phyloP scores from a whole-genome alignment of 2,113 vertebrate genomes.

The Nansenia antarctica region DNA sequence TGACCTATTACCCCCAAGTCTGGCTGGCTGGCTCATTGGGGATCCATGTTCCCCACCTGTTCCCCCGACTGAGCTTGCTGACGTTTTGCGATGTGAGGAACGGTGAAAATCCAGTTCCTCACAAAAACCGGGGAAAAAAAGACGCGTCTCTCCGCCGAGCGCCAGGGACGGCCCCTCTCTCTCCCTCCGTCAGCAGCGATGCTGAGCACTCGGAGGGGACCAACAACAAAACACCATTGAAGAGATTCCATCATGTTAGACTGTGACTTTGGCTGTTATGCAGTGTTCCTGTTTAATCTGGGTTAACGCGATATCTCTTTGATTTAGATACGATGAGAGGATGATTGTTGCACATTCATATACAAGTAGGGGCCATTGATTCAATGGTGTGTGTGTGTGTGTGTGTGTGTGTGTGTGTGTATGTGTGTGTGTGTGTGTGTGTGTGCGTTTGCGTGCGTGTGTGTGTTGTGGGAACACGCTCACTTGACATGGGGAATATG shows the following conservation, averaged over 20 bases:
- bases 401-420: background rate
- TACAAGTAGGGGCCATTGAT: background rate
- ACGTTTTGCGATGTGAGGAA: too few species aligned
- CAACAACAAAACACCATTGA: too few species aligned
- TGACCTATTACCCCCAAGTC: slow-evolving; percentile 74
- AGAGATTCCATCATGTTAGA: too few species aligned
- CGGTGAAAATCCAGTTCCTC: too few species aligned
- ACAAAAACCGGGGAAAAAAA: background rate
- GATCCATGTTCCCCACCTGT: slow-evolving; percentile 66
- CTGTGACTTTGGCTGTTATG: too few species aligned
- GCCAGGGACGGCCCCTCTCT: background rate
- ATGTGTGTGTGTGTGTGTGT: slow-evolving; percentile 53
- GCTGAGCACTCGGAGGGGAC: background rate
- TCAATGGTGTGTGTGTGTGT: slow-evolving; percentile 7
- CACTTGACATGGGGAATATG: too few species aligned
- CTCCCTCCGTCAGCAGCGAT: background rate
- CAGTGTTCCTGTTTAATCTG: too few species aligned
- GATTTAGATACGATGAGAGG: too few species aligned
- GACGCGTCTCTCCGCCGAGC: background rate
- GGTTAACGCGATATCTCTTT: too few species aligned
- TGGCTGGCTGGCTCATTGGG: slow-evolving; percentile 64
- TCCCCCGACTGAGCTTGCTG: slow-evolving; percentile 59
- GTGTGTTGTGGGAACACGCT: too few species aligned
- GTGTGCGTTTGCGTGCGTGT: too few species aligned
- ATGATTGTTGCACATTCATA: background rate